Percentiles rank a stretch among this genome's conserved stretches.
phyloP scores from a whole-genome alignment of 2,113 vertebrate species.

The Carassius carassius region DNA sequence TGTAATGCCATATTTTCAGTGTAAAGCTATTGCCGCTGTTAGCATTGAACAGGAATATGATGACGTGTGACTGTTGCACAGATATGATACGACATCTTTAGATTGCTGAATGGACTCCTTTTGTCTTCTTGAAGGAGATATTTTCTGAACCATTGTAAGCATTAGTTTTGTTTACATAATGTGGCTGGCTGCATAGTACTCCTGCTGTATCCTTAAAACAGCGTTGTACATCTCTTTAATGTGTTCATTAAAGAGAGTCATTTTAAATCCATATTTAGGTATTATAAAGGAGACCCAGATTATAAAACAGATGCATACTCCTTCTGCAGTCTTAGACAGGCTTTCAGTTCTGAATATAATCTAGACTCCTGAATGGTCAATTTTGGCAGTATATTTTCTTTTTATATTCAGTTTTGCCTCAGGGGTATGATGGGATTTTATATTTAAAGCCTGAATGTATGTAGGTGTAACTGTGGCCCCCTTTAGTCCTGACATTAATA shows the following conservation, averaged over 20 bases:
- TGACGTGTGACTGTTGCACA: neutral
- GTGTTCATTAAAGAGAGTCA: neutral
- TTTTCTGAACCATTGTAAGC: slow-evolving; percentile 10
- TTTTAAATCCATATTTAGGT: slow-evolving; percentile 4
- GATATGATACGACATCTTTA: neutral
- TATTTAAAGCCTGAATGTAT: neutral
- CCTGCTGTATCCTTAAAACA: slow-evolving; percentile 23
- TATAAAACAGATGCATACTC: neutral
- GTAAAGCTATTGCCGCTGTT: slow-evolving; percentile 37
- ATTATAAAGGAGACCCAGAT: neutral
- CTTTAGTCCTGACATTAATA: neutral
- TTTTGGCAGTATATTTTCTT: neutral
- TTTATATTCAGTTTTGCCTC: slow-evolving; percentile 11
- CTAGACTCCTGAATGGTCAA: neutral
- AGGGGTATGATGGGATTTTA: slow-evolving; percentile 2
- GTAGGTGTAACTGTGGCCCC: slow-evolving; percentile 5
- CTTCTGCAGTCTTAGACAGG: neutral
- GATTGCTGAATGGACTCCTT: slow-evolving; percentile 12
- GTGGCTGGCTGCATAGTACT: neutral
- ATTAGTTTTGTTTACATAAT: slow-evolving; percentile 25
- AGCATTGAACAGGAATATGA: slow-evolving; percentile 3
- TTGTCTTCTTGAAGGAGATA: neutral
- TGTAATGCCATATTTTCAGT: slow-evolving; percentile 54
- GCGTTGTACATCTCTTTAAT: neutral
- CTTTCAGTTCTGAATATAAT: slow-evolving; percentile 10